Evolutionary conservation across 2,888 invertebrate genomes (phyloP).

Genomic region (Azorinus chamasolen): DNA sequence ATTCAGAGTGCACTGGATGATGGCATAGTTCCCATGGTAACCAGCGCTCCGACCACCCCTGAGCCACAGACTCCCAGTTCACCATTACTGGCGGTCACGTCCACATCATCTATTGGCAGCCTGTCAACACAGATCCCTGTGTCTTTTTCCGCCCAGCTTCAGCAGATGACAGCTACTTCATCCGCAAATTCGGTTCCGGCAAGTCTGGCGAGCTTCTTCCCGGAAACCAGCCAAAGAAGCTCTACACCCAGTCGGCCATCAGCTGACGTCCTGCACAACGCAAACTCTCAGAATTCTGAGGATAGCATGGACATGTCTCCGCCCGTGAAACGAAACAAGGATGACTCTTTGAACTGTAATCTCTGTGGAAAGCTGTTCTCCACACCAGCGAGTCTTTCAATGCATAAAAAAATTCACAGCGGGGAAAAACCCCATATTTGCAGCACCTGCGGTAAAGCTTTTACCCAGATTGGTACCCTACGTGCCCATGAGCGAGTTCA

Average conservation of each 20-base stretch:
- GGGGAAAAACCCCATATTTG: constrained; percentile 81
- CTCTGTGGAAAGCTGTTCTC: constrained; percentile 81
- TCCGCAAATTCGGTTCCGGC: neutral
- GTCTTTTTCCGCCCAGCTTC: constrained; percentile 43
- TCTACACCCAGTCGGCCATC: constrained; percentile 4
- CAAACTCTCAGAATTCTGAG: constrained; percentile 40
- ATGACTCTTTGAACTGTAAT: constrained; percentile 69
- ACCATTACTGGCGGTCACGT: constrained; percentile 16
- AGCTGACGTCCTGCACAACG: constrained; percentile 17
- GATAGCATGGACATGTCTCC: constrained; percentile 54
- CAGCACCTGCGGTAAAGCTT: constrained; percentile 77
- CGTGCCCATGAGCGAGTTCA: constrained; percentile 82
- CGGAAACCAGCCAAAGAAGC: constrained; percentile 11
- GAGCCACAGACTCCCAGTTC: constrained; percentile 46
- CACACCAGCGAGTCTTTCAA: constrained; percentile 79
- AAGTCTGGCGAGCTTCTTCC: constrained; percentile 22
- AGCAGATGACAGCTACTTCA: constrained; percentile 41
- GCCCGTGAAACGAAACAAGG: constrained; percentile 41
- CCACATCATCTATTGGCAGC: constrained; percentile 3
- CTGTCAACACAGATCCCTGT: constrained; percentile 32
- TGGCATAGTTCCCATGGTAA: constrained; percentile 53
- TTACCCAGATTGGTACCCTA: constrained; percentile 82
- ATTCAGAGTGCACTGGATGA: constrained; percentile 56
- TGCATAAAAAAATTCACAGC: constrained; percentile 81
- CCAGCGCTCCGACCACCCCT: constrained; percentile 54